Evolutionary conservation across 2,888 invertebrate species (phyloP).

Genomic region (Volucella bombylans): DNA sequence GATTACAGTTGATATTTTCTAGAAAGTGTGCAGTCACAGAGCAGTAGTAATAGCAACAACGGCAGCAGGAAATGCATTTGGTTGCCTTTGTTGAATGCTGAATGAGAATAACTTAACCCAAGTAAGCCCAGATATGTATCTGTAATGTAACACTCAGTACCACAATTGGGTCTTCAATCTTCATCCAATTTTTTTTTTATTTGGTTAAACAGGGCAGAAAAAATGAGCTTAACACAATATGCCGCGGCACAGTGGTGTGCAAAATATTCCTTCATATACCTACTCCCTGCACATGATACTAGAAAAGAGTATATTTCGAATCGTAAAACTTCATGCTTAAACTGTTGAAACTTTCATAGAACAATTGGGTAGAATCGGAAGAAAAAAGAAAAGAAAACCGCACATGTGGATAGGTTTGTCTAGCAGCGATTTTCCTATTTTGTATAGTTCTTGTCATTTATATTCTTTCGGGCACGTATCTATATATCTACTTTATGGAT

Average conservation of each 20-base stretch:
- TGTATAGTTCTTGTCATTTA: slow-evolving; percentile 56
- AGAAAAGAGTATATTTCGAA: too few species aligned
- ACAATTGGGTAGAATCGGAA: slow-evolving; percentile 16
- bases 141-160: slow-evolving; percentile 68
- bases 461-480: slow-evolving; percentile 61
- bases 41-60: slow-evolving; percentile 38
- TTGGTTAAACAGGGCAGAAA: slow-evolving; percentile 37
- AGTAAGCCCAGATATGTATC: slow-evolving; percentile 29
- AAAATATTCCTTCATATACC: slow-evolving; percentile 4
- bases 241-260: neutral
- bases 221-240: neutral
- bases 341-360: slow-evolving; percentile 44
- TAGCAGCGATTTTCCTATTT: slow-evolving; percentile 39
- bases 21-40: slow-evolving; percentile 66
- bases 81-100: slow-evolving; percentile 61
- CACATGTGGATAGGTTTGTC: slow-evolving; percentile 37
- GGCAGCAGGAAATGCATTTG: slow-evolving; percentile 66
- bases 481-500: slow-evolving; percentile 19
- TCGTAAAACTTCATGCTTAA: too few species aligned
- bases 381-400: slow-evolving; percentile 8
- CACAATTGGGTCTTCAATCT: slow-evolving; percentile 68
- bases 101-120: slow-evolving; percentile 16
- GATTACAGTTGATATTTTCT: slow-evolving; percentile 71
- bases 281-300: too few species aligned
- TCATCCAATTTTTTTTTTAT: slow-evolving; percentile 44